Conservation (phyloP, 2,888 invertebrate species). For the Ochlodes sylvanus region DNA sequence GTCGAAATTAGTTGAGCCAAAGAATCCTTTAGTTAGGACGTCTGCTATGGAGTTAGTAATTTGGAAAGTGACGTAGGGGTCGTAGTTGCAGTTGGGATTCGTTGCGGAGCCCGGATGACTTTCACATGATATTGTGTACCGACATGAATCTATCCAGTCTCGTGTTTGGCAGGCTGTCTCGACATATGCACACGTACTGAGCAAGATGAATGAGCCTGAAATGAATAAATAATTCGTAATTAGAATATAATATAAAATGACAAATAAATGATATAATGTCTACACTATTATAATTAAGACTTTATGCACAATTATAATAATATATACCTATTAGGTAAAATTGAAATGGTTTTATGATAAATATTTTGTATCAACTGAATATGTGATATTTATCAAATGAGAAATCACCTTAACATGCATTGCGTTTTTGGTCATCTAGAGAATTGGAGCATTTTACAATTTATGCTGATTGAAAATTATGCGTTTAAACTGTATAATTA, state of each 20-base stretch:
- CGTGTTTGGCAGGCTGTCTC: constrained; percentile 40
- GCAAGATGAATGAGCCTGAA: constrained; percentile 16
- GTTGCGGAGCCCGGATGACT: constrained; percentile 51
- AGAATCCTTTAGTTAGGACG: constrained; percentile 57
- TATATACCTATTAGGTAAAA: no score
- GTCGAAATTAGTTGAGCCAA: constrained; percentile 73
- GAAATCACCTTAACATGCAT: no score
- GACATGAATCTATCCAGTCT: constrained; percentile 49
- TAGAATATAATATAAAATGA: not conserved
- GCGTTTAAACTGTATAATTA: no score
- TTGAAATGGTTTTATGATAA: no score
- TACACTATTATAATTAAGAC: no score
- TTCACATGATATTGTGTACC: constrained; percentile 59
- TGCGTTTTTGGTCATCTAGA: no score
- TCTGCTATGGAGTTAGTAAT: constrained; percentile 51
- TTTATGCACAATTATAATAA: no score
- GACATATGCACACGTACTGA: not conserved
- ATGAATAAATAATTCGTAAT: not conserved
- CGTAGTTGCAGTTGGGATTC: constrained; percentile 54
- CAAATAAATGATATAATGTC: not conserved
- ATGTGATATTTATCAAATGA: no score
- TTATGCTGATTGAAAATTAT: no score
- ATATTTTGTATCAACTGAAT: no score
- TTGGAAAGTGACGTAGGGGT: constrained; percentile 59
- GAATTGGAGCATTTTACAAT: no score